Base-by-base conservation (phyloP, 2,797 vertebrate genomes). In the Gymnodraco acuticeps region DNA sequence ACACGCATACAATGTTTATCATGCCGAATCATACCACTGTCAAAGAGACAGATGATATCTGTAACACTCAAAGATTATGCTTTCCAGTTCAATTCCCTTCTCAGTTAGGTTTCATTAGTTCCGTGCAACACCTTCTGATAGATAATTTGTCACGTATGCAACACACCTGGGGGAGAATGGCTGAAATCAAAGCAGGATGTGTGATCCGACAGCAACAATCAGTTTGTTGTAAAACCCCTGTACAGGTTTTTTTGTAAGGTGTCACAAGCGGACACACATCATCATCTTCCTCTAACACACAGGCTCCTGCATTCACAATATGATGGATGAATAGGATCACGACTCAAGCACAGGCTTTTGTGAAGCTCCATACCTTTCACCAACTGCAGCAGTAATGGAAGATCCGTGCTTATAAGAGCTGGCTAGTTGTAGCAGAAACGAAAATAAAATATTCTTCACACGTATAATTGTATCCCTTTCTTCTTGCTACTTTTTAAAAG, bases 81-180 rank as follows among this genome's bases (percentile, higher is more conserved):
- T 70, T 70, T 78, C 78, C 64, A 48, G 20, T 64, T 76, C 70
- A 80, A 70, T 82, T 83, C 76, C 74, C 80, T 42, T 80, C 75
- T 78, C 71, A 53, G 63, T 86, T 77, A 70, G 73, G 58, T 89
- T 85, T 85, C 68, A 90, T 88, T 88, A 81, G 85, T 59, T 63
- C 51, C 23, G 33, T 56, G 46, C 59, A 68, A 64, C 59, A 73
- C 64, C 68, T 67, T 65, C 58, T 43, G 78, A 64, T 61, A 75
- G 67, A 70, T 77, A 61, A 85, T 82, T 75, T 70, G 56, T 80
- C 74, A 38, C 33, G 74, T 38, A n/a, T 58, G 33, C 38, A 27
- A 48, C 41, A 58, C 73, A 72, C 75, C 61, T 53, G 56, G 60
- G 51, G 77, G 69, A 77, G 59, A 64, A 38, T 2, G 10, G 54